phyloP scores from a whole-genome alignment of 2,113 vertebrate species.

The Megaceryle maxima region DNA sequence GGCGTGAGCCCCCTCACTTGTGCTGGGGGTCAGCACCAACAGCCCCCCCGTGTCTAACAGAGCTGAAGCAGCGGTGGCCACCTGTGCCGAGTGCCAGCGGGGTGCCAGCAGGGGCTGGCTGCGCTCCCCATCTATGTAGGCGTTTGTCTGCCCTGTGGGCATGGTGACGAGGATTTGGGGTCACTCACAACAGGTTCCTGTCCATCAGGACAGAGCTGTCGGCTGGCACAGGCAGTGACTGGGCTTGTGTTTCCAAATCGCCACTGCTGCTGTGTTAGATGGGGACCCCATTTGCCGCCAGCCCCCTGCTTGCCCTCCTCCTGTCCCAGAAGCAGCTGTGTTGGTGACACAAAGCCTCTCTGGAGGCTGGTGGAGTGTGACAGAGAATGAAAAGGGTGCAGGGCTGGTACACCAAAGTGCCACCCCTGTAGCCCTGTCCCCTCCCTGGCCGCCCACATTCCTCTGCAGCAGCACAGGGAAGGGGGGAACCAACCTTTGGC shows the following conservation, averaged over 20 bases:
- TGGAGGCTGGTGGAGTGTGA: background rate
- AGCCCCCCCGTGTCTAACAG: accelerated
- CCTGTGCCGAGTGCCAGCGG: background rate
- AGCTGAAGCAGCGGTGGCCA: background rate
- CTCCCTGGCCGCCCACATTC: conserved; percentile 23
- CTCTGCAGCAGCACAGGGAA: background rate
- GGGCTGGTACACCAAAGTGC: background rate
- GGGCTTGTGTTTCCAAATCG: background rate
- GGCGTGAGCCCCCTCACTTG: background rate
- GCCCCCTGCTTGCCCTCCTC: background rate
- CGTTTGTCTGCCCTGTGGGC: background rate
- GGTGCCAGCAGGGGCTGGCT: background rate
- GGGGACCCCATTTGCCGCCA: background rate
- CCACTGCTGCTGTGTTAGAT: background rate
- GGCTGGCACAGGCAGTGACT: accelerated
- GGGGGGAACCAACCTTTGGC: conserved; percentile 60
- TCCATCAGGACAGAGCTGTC: background rate
- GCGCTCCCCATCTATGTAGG: background rate
- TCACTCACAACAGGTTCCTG: background rate
- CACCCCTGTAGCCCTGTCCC: background rate
- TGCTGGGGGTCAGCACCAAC: background rate
- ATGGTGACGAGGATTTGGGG: background rate
- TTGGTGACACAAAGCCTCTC: background rate
- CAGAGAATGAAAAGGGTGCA: background rate
- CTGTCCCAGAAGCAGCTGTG: background rate